Base-by-base conservation (phyloP, 1,140 invertebrate species). In the Rhagoletis zephyria region DNA sequence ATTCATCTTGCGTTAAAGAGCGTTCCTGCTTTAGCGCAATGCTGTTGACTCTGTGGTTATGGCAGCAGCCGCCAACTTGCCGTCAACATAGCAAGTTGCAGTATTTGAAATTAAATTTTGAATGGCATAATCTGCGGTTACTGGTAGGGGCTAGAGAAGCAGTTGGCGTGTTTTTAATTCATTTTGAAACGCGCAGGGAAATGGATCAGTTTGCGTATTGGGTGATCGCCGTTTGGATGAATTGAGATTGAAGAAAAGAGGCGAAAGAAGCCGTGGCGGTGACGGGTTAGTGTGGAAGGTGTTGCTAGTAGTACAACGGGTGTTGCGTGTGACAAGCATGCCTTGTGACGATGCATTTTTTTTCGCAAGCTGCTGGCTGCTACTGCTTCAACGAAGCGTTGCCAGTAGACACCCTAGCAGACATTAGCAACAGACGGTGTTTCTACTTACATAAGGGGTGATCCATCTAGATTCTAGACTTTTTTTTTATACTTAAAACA, bases 91-190 rank as follows among this genome's bases (percentile, higher is more conserved):
- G 74, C 40, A 81, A 9, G 48, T 56, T 30, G 48, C 19, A 81
- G 56, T 6, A 19, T 56, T 81, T n/a, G 48, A 81, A 81, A 81
- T 81, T 81, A 14, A 81, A 81, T 81, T 81, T 81, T 81, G 74
- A 81, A 81, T 56, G 16, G 45, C 48, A 81, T 81, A 81, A 81
- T 81, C 48, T 81, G 74, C 48, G 74, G 16, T 56, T 81, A 2
- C 7, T 30, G 30, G 30, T 30, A 30, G 61, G 4, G 61, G 61
- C 16, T 63, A 63, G 30, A 30, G 12, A 1, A 81, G 7, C 74
- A 56, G 14, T 56, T 51, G 74, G 48, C 48, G n/a, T 48, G 48
- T 12, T 16, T 59, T 74, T 67, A 30, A 56, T 81, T 56, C 45
- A 10, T 81, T 30, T 51, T n/a, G 30, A 19, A 81, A 30, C 30